These are phyloP conservation scores for Macrosoma leucophasiata DNA, from an alignment of 2,888 invertebrate species.

Conservation along the genomic window DNA sequence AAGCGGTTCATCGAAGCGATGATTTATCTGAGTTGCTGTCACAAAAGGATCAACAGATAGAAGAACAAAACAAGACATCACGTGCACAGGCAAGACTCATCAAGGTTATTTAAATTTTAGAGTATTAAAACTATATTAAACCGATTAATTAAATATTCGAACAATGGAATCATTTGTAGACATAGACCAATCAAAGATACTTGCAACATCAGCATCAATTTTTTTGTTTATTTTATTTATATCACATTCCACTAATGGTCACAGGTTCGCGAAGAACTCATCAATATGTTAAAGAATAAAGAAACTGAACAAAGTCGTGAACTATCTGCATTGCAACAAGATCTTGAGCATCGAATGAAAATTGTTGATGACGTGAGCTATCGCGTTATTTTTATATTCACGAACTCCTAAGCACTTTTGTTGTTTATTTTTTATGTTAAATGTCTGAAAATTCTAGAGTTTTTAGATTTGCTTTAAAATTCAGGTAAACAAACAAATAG, in stretches of 20 bases:
- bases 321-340: slow-evolving; percentile 53
- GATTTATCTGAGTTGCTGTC: slow-evolving; percentile 63
- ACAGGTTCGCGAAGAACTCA: slow-evolving; percentile 76
- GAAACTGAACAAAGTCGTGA: slow-evolving; percentile 71
- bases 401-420: too few species aligned
- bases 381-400: slow-evolving; percentile 16
- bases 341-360: slow-evolving; percentile 65
- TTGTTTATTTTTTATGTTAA: too few species aligned
- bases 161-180: too few species aligned
- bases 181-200: too few species aligned
- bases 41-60: slow-evolving; percentile 74
- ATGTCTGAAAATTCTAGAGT: neutral
- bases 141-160: too few species aligned
- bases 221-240: slow-evolving; percentile 2
- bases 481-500: slow-evolving; percentile 69
- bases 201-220: too few species aligned
- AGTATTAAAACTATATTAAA: too few species aligned
- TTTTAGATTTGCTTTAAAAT: slow-evolving; percentile 4
- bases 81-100: slow-evolving; percentile 78
- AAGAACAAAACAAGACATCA: slow-evolving; percentile 76
- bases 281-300: slow-evolving; percentile 75
- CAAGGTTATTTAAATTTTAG: slow-evolving; percentile 69
- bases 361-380: slow-evolving; percentile 65
- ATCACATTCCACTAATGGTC: slow-evolving; percentile 2
- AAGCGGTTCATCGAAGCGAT: slow-evolving; percentile 60